These are phyloP conservation scores for Manacus vitellinus DNA, from an alignment of 2,113 vertebrate species.

Conservation along the genomic window DNA sequence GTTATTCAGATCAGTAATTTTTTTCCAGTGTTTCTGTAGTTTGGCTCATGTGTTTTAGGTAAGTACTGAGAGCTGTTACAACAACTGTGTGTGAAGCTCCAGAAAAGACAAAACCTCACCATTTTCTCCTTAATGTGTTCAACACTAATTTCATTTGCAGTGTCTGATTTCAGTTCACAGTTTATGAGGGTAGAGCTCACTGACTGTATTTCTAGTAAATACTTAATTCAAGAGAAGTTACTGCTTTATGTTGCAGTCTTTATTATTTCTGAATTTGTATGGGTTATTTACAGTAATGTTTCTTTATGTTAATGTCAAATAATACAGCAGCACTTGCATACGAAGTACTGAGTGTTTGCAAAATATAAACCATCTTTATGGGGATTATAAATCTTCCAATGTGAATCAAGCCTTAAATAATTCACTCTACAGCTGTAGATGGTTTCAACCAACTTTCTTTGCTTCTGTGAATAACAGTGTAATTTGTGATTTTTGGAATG, in stretches of 20 bases:
- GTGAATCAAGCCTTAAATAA: neutral
- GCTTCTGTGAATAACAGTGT: neutral
- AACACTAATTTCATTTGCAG: neutral
- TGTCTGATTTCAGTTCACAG: neutral
- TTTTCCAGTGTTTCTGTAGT: neutral
- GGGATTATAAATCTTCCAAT: neutral
- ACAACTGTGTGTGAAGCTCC: neutral
- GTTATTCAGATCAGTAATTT: neutral
- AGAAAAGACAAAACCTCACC: neutral
- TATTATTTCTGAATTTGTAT: neutral
- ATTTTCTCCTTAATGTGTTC: neutral
- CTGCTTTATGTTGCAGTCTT: neutral
- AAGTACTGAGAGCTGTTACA: neutral
- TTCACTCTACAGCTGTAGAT: neutral
- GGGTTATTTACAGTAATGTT: neutral
- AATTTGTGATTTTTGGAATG: conserved; percentile 1
- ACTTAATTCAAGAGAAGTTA: neutral
- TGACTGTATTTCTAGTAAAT: neutral
- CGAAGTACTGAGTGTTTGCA: neutral
- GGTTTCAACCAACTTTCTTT: neutral
- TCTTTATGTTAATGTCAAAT: neutral
- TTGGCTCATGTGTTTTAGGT: neutral
- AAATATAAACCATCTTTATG: neutral
- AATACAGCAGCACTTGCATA: neutral
- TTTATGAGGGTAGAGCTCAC: neutral